phyloP scores from a whole-genome alignment of 2,113 vertebrate species.

The Macheiramphus alcinus region DNA sequence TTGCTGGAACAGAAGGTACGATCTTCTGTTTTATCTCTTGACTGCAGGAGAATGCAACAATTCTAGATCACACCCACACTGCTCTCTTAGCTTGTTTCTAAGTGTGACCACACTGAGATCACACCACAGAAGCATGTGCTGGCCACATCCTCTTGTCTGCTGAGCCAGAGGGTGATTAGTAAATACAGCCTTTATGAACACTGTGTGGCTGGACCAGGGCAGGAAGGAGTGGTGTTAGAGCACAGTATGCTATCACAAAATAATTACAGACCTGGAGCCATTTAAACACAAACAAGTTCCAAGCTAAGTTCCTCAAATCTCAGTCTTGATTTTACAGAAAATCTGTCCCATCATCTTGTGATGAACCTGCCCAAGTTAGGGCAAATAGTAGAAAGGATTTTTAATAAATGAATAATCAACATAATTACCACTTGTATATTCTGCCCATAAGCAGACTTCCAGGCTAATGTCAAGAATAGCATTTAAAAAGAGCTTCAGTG shows the following conservation, averaged over 20 bases:
- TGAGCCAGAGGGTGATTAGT: neutral
- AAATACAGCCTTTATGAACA: neutral
- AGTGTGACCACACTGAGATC: fast-evolving
- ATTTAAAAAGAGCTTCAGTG: neutral
- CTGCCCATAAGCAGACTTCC: neutral
- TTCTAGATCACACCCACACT: no score
- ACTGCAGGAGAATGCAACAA: neutral
- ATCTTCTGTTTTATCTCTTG: neutral
- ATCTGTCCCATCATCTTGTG: neutral
- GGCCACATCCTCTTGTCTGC: neutral
- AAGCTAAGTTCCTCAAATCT: neutral
- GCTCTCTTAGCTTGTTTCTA: neutral
- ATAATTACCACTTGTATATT: neutral
- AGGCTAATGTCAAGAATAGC: neutral
- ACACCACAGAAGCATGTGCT: neutral
- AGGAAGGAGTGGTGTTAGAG: neutral
- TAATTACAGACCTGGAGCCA: neutral
- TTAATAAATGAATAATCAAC: neutral
- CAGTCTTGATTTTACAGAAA: neutral
- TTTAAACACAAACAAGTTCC: neutral
- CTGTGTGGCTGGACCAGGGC: neutral
- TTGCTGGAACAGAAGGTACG: neutral
- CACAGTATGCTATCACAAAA: neutral
- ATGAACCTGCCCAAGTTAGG: neutral
- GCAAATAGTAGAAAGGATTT: neutral